Percentiles rank a stretch among this genome's conserved stretches.
Evolutionary conservation across 35 echinoderm and acorn worm genomes (phyloP).

Genomic region (Hemicentrotus pulcherrimus): DNA sequence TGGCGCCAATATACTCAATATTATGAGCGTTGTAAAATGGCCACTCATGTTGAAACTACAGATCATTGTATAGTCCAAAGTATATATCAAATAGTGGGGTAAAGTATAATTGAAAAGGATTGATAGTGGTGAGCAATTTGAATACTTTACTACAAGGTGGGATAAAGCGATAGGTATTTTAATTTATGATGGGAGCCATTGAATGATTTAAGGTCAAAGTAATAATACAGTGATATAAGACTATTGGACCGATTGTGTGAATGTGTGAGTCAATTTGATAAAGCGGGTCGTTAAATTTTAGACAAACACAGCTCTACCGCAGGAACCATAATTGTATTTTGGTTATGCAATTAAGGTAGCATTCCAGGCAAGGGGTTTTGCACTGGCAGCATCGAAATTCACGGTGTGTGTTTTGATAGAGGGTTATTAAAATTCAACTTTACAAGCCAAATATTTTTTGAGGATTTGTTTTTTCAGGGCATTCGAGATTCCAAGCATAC

Average conservation of each 20-base stretch:
- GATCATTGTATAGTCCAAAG: not conserved
- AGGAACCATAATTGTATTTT: not conserved
- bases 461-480: no score
- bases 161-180: not conserved
- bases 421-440: no score
- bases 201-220: no score
- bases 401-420: no score
- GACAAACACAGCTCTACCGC: not conserved
- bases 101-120: not conserved
- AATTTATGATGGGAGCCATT: no score
- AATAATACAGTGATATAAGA: not conserved
- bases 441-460: no score
- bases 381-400: no score
- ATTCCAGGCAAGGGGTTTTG: no score
- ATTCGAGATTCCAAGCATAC: no score
- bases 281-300: not conserved
- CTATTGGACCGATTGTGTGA: not conserved
- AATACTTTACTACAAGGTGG: not conserved
- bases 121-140: not conserved
- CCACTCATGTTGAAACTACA: not conserved
- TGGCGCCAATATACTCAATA: not conserved
- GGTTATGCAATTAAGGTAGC: not conserved
- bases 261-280: not conserved
- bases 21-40: not conserved
- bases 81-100: not conserved